Evolutionary conservation across 2,888 invertebrate genomes (phyloP), one percentile per base, ranked within the genome.

Genomic region (Lasioglossum vierecki): DNA sequence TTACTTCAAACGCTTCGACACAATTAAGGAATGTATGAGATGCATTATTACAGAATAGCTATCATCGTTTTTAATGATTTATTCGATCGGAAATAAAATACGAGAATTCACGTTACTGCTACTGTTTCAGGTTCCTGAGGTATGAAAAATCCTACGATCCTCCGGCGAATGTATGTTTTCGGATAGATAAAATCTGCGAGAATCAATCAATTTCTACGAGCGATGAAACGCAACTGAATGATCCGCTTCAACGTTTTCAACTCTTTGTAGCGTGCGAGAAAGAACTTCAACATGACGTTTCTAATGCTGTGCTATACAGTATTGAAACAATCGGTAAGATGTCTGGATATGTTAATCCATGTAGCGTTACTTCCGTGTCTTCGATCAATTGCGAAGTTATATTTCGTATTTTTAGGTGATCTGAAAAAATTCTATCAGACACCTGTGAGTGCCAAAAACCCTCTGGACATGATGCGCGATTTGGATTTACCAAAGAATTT

Each of bases 401-500:
- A 11, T 44, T 78, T 22, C n/a, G n/a, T 46, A 11, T 95, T 91
- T 70, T 3, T 93, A 96, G 97, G 96, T 85, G 97, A 98, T 93
- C 95, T 98, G 0, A 95, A 95, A 79, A 92, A 96, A 4, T 98
- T 98, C 94, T 99, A 98, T 93, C 93, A 95, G 76, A 97, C 97
- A 4, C 96, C 97, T 30, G 96, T 98, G 2, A 96, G 96, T 87
- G 96, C 96, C 0, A 96, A 95, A 5, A 96, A 97, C 35, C 98
- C 98, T 26, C 96, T 97, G 92, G 98, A 98, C 90, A 96, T 96
- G 53, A 93, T 98, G 91, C 96, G 96, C 85, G 96, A 95, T 83
- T 96, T 96, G 93, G 97, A 98, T 49, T 95, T 99, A 76, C 99
- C 99, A 0, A 97, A 97, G 92, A 99, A 99, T 95, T 95, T 99